phyloP scores from a whole-genome alignment of 2,888 invertebrate genomes.

The Lithophane semibrunnea region DNA sequence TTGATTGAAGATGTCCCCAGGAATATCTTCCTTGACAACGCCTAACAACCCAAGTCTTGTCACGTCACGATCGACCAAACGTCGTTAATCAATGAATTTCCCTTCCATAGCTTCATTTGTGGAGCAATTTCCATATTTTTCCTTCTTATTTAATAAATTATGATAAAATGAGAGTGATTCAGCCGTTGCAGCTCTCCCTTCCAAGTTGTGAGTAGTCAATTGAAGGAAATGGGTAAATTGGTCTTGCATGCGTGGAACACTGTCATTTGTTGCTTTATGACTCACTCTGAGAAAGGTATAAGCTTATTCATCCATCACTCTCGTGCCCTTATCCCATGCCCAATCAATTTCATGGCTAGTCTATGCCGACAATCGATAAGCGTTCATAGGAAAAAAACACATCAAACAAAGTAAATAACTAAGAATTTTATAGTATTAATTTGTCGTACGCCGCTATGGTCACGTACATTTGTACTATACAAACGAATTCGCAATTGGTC shows the following conservation, averaged over 20 bases:
- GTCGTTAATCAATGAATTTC: not conserved
- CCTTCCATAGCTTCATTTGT: not conserved
- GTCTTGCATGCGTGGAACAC: constrained; percentile 31
- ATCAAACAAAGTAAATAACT: not conserved
- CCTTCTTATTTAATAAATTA: not conserved
- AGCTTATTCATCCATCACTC: no score
- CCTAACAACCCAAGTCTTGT: not conserved
- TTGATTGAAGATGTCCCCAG: not conserved
- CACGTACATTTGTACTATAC: constrained; percentile 43
- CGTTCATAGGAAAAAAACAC: not conserved
- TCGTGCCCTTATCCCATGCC: not conserved
- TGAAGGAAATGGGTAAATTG: constrained; percentile 51
- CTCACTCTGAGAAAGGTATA: not conserved
- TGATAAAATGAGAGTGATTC: constrained; percentile 11
- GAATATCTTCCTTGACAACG: not conserved
- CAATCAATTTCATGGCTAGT: not conserved
- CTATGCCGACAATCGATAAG: not conserved
- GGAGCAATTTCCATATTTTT: not conserved
- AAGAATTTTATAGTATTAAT: not conserved
- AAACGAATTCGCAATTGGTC: constrained; percentile 1
- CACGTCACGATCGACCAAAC: constrained; percentile 5
- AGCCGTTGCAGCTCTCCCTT: constrained; percentile 13
- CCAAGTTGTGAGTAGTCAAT: constrained; percentile 27
- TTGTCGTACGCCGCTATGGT: constrained; percentile 41
- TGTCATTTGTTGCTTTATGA: constrained; percentile 12